A percentile compares a stretch with the other conserved stretches of the same genome.
These are phyloP conservation scores for Panthera tigris DNA, from an alignment of 2,113 vertebrate species.

Conservation along the genomic window DNA sequence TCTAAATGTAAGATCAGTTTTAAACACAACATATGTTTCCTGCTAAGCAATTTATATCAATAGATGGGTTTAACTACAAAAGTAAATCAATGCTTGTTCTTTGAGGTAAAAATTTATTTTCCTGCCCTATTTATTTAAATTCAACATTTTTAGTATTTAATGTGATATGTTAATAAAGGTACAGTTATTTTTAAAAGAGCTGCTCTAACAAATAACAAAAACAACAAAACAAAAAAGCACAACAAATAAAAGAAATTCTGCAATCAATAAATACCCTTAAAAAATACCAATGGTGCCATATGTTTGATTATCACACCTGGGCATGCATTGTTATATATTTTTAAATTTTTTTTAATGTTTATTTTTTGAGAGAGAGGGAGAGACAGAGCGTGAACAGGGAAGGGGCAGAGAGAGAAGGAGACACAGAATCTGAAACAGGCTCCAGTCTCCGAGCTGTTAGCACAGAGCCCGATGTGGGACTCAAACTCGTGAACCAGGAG, in stretches of 20 bases:
- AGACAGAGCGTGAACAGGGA: too few relatives aligned
- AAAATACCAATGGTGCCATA: neutral
- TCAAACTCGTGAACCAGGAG: too few relatives aligned
- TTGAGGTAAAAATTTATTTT: slow-evolving; percentile 45
- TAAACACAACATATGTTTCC: slow-evolving; percentile 30
- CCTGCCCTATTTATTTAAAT: slow-evolving; percentile 55
- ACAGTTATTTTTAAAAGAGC: neutral
- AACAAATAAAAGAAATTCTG: neutral
- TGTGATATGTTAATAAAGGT: neutral
- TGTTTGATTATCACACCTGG: neutral
- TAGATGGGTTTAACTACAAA: slow-evolving; percentile 53
- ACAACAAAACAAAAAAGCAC: neutral
- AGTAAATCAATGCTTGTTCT: neutral
- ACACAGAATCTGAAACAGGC: too few relatives aligned
- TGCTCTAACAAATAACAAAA: neutral
- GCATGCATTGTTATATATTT: neutral
- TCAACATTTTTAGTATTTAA: slow-evolving; percentile 43
- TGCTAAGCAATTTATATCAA: slow-evolving; percentile 42
- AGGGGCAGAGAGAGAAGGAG: too few relatives aligned
- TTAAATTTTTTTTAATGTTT: too few relatives aligned
- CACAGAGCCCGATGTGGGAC: too few relatives aligned
- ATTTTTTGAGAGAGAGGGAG: too few relatives aligned
- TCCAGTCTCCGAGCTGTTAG: too few relatives aligned
- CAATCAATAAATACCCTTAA: neutral
- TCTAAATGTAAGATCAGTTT: slow-evolving; percentile 65